A percentile compares a stretch with the other conserved stretches of the same genome.
Conservation (phyloP, 2,797 vertebrate species). For the Pipistrellus kuhlii region DNA sequence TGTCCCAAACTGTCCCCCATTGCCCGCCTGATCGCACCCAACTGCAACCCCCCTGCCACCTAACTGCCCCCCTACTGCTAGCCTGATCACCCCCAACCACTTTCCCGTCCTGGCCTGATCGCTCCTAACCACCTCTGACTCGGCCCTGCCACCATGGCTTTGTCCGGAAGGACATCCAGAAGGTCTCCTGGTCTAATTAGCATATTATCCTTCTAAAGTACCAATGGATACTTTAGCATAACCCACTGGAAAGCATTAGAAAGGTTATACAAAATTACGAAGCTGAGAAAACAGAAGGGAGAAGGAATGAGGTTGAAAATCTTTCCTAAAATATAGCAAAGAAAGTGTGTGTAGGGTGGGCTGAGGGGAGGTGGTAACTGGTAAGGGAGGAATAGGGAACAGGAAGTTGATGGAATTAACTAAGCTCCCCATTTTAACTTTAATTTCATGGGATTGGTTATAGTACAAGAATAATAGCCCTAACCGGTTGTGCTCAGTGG, state of each 20-base stretch:
- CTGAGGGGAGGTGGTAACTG: not conserved
- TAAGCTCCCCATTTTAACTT: slow-evolving; percentile 38
- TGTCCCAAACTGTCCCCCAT: too few relatives aligned
- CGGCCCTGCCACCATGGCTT: too few relatives aligned
- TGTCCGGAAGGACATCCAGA: too few relatives aligned
- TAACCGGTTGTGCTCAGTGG: too few relatives aligned
- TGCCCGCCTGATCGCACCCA: too few relatives aligned
- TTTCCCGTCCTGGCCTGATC: too few relatives aligned
- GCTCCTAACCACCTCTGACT: too few relatives aligned
- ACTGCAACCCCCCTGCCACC: too few relatives aligned
- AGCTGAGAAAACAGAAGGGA: slow-evolving; percentile 59
- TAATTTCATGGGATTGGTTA: not conserved
- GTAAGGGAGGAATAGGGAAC: not conserved
- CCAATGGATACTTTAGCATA: slow-evolving; percentile 43
- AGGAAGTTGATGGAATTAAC: slow-evolving; percentile 4
- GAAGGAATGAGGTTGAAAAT: slow-evolving; percentile 49
- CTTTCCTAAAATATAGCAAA: slow-evolving; percentile 67
- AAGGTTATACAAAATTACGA: slow-evolving; percentile 73
- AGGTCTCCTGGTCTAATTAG: too few relatives aligned
- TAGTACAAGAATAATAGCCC: not conserved
- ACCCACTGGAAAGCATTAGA: slow-evolving; percentile 63
- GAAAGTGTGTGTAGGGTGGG: not conserved
- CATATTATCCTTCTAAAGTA: too few relatives aligned
- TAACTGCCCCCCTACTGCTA: too few relatives aligned
- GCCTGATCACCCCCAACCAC: too few relatives aligned